Percentiles rank a stretch among this genome's conserved stretches.
Conservation (phyloP, 2,113 vertebrate genomes). For the Mesembrinibis cayennensis region DNA sequence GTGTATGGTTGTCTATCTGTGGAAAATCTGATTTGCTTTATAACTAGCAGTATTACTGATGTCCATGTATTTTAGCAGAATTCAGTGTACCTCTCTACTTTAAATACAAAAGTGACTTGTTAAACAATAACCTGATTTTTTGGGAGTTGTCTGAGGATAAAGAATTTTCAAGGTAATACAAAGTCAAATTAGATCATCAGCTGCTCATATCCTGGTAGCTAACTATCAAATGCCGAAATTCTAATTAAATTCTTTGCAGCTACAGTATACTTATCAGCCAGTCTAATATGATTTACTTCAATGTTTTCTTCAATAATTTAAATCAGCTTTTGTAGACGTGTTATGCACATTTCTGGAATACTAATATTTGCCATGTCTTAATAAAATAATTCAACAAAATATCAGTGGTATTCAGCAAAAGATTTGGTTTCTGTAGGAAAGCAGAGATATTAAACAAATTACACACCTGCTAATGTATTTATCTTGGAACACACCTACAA, state of each 20-base stretch:
- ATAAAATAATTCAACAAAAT: background rate
- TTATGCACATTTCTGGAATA: background rate
- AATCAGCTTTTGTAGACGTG: background rate
- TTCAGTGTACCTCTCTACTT: background rate
- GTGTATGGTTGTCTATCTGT: background rate
- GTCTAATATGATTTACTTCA: conserved; percentile 14
- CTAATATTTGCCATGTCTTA: background rate
- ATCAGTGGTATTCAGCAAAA: background rate
- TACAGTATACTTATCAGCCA: background rate
- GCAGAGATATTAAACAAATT: background rate
- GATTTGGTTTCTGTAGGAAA: background rate
- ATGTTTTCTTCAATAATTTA: background rate
- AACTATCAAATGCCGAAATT: background rate
- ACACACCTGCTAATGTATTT: background rate
- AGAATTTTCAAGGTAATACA: background rate
- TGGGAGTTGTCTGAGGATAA: background rate
- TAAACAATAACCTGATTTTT: background rate
- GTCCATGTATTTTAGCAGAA: background rate
- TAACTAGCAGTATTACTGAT: background rate
- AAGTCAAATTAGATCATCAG: background rate
- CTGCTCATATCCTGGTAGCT: background rate
- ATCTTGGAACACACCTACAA: background rate
- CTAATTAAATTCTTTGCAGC: conserved; percentile 18
- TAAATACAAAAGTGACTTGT: background rate
- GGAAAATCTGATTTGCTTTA: background rate